Base-by-base conservation (phyloP, 2,888 invertebrate species). In the Clistopyga incitator region DNA sequence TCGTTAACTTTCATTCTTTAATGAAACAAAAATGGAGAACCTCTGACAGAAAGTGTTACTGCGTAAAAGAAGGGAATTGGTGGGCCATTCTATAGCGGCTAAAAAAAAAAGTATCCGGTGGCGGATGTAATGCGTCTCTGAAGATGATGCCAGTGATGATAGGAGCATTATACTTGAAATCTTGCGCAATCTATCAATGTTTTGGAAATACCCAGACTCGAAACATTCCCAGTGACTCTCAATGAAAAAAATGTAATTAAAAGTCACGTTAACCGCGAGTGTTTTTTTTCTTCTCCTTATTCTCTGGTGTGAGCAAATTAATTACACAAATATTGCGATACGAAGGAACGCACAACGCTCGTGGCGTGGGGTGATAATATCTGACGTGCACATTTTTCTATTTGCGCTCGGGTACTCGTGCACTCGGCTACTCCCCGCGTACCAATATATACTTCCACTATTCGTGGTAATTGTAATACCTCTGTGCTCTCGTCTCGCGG, bases 41-140 rank as follows among this genome's bases (percentile, higher is more conserved):
- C 61, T 61, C 18, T 23, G 50, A 71, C 71, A 38, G 71, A 68
- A 78, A 70, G 64, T 38, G 59, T 15, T 65, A 75, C 64, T 18
- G n/a, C 38, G 34, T 34, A 70, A 38, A 59, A 59, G 68, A 78
- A 78, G 50, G 1, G 47, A n/a, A 50, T n/a, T n/a, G 18, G 23
- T 56, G 56, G 68, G 25, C 54, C 54, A 23, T 56, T 56, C 54
- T 23, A 13, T 13, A 8, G 11, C 25, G 23, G 13, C 25, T n/a
- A n/a, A 13, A 11, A 56, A 59, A 59, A 34, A 59, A 59, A 34
- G n/a, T n/a, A 34, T 29, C 34, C 59, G 59, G 56, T 56, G 13
- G 25, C 34, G 29, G 34, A 59, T 59, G 59, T 59, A n/a, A 59
- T 59, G 34, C 59, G 34, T 59, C 34, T 15, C 20, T n/a, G 34